phyloP scores from a whole-genome alignment of 2,797 vertebrate species.

The Huso huso region DNA sequence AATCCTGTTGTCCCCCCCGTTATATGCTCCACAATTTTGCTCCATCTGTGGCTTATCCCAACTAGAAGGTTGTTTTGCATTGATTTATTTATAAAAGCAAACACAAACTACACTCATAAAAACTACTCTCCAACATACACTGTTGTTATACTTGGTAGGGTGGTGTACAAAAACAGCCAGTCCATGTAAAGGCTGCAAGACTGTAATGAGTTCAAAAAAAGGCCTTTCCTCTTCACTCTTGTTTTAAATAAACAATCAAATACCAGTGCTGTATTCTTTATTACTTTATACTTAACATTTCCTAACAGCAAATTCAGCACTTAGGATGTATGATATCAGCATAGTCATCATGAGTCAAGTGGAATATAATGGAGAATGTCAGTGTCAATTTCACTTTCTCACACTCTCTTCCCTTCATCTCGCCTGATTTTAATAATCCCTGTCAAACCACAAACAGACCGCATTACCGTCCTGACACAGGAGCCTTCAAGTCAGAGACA shows the following conservation, averaged over 20 bases:
- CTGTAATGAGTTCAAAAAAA: conserved; percentile 34
- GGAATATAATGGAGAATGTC: conserved; percentile 93
- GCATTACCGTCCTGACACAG: conserved; percentile 84
- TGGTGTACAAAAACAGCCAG: no score
- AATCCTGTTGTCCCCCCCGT: no score
- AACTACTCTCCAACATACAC: no score
- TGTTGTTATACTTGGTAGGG: no score
- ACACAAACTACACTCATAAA: conserved; percentile 1
- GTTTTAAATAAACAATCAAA: conserved; percentile 62
- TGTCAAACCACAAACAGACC: conserved; percentile 94
- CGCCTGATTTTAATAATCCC: conserved; percentile 98
- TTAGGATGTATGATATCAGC: conserved; percentile 72
- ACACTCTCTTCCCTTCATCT: conserved; percentile 76
- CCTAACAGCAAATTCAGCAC: conserved; percentile 66
- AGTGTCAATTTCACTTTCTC: conserved; percentile 93
- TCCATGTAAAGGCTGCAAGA: conserved; percentile 34
- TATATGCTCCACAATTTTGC: no score
- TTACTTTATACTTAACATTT: conserved; percentile 62
- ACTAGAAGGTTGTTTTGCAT: no score
- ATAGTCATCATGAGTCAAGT: conserved; percentile 86
- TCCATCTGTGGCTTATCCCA: no score
- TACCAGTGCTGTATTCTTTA: conserved; percentile 24
- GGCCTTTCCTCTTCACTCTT: conserved; percentile 36
- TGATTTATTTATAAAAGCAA: no score
- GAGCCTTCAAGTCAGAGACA: conserved; percentile 77